Evolutionary conservation across 2,888 invertebrate genomes (phyloP), one percentile per base, ranked within the genome.

Genomic region (Gymnoscelis rufifasciata): DNA sequence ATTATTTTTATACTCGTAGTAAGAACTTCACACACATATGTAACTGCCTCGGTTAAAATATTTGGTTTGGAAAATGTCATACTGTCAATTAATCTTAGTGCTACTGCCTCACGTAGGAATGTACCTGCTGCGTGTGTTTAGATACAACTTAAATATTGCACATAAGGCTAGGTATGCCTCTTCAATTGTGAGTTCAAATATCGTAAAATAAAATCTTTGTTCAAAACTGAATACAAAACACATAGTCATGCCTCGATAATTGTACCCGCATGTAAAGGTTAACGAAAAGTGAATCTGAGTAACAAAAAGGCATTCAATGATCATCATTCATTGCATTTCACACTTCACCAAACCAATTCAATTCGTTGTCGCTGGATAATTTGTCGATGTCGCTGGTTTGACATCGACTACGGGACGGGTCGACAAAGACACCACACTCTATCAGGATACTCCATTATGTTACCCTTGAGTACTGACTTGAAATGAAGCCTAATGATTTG

Each of bases 291-390:
- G 35, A 23, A 23, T 35, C n/a, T 33, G 35, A 11, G 10, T 19
- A 19, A 7, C 7, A 19, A 15, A 19, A 14, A 8, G 14, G 3
- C 14, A 31, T 4, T 14, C 10, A 33, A 13, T 14, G 38, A 41
- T 39, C 26, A 39, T 29, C 36, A 23, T 39, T 39, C 13, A 10
- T 42, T 31, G 31, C 28, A 12, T 46, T 39, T 43, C 47, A 41
- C 47, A 61, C 58, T 62, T 64, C 54, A 52, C 54, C 63, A 54
- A 66, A 41, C 64, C 69, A 71, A 72, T 73, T 66, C 56, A 70
- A 74, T 76, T 74, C 68, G 67, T 66, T 56, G 56, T 48, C 44
- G 38, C 29, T 42, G 50, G 60, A 67, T 69, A 72, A 74, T 75
- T 76, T 69, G 64, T 69, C 64, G 62, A 66, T 56, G 64, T 64